Evolutionary conservation across 2,888 invertebrate species (phyloP).

Genomic region (Dicroscelio sp.): DNA sequence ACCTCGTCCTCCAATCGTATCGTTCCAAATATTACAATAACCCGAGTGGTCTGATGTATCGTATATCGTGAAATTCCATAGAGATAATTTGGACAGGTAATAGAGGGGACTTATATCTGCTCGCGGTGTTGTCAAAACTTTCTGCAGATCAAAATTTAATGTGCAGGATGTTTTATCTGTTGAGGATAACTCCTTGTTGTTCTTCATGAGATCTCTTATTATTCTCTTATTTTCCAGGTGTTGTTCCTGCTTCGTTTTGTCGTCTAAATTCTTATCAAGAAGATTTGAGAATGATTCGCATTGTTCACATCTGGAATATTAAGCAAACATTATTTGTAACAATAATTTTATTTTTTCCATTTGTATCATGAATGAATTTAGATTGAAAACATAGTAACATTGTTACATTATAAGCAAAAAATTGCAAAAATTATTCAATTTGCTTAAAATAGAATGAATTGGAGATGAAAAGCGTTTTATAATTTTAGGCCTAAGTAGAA

Average conservation of each 20-base stretch:
- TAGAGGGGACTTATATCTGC: constrained; percentile 27
- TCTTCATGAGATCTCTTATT: constrained; percentile 55
- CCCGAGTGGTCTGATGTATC: neutral
- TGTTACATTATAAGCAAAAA: no score
- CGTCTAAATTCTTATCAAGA: neutral
- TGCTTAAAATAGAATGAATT: no score
- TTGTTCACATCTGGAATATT: constrained; percentile 56
- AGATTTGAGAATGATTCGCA: constrained; percentile 48
- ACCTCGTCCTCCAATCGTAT: neutral
- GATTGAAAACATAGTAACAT: no score
- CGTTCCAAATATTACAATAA: constrained; percentile 41
- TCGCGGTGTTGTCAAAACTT: constrained; percentile 45
- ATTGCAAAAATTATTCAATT: no score
- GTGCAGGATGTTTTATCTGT: constrained; percentile 36
- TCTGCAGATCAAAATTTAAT: constrained; percentile 39
- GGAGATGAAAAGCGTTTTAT: no score
- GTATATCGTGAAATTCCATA: constrained; percentile 46
- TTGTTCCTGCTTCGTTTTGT: constrained; percentile 1
- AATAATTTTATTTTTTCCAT: neutral
- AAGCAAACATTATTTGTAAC: neutral
- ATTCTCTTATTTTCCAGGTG: constrained; percentile 1
- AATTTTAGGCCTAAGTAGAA: no score
- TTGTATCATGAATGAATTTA: neutral
- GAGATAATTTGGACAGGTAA: constrained; percentile 33
- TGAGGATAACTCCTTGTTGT: constrained; percentile 44